Conservation (phyloP, 2,888 invertebrate genomes). For the Drosophila prostipennis region DNA sequence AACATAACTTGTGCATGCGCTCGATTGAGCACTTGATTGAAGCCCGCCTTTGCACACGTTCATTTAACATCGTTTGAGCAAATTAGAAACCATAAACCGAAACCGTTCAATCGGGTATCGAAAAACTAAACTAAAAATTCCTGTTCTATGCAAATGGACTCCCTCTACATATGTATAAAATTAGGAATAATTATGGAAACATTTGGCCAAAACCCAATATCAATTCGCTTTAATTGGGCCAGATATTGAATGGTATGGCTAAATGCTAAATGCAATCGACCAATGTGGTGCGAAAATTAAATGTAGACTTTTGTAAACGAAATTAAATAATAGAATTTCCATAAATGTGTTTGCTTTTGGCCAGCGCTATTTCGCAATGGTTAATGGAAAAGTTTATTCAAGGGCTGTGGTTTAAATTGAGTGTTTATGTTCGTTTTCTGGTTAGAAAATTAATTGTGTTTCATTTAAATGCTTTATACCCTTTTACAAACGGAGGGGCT, state of each 20-base stretch:
- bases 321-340: not conserved
- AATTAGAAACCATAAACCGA: slow-evolving; percentile 28
- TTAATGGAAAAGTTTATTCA: not conserved
- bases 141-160: slow-evolving; percentile 4
- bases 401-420: not conserved
- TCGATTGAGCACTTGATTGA: slow-evolving; percentile 46
- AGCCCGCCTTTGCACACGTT: slow-evolving; percentile 6
- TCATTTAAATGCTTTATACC: not conserved
- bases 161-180: slow-evolving; percentile 5
- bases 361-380: not conserved
- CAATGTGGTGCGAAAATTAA: slow-evolving; percentile 3
- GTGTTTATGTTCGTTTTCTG: not conserved
- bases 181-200: slow-evolving; percentile 26
- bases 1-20: slow-evolving; percentile 60
- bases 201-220: slow-evolving; percentile 5
- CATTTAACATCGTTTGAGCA: slow-evolving; percentile 34
- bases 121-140: slow-evolving; percentile 4
- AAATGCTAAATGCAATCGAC: not conserved
- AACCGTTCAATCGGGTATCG: slow-evolving; percentile 12
- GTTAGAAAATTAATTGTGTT: not conserved
- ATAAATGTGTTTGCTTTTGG: not conserved
- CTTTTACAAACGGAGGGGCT: not conserved
- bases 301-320: not conserved
- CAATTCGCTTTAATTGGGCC: slow-evolving; percentile 15
- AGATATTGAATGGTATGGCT: slow-evolving; percentile 3